These are phyloP conservation scores for Cantharis rufa DNA, from an alignment of 2,888 invertebrate species.

Conservation along the genomic window DNA sequence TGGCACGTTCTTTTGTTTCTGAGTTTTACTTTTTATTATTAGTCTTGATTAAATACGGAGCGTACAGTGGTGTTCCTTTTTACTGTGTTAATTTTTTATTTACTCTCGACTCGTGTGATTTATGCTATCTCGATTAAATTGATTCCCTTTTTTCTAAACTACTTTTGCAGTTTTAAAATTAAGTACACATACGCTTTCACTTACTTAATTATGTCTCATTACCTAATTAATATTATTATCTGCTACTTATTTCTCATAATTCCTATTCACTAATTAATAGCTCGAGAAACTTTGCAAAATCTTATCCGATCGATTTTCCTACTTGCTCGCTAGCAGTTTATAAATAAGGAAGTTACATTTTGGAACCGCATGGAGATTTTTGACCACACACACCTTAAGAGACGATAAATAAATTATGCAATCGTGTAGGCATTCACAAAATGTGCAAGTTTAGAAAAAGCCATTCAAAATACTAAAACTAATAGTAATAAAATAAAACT, in stretches of 20 bases:
- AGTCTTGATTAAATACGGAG: constrained; percentile 44
- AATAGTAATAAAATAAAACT: background rate
- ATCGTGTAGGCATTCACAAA: background rate
- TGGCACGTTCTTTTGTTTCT: constrained; percentile 42
- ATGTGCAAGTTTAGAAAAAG: background rate
- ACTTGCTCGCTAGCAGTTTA: background rate
- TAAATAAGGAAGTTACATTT: background rate
- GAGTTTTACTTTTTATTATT: constrained; percentile 44
- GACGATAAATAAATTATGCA: background rate
- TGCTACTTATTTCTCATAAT: background rate
- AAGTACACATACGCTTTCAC: background rate
- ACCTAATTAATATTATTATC: background rate
- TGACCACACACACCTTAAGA: background rate
- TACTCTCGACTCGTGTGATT: constrained; percentile 10
- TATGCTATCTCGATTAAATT: constrained; percentile 14
- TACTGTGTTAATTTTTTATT: constrained; percentile 42
- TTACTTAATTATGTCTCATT: background rate
- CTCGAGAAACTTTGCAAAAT: background rate
- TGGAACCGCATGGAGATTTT: background rate
- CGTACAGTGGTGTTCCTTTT: constrained; percentile 36
- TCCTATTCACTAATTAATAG: background rate
- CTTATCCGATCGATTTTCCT: background rate
- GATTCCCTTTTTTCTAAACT: background rate
- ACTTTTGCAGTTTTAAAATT: background rate
- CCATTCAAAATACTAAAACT: background rate